Conservation (phyloP, 2,797 vertebrate genomes). For the Gephyroberyx darwinii region DNA sequence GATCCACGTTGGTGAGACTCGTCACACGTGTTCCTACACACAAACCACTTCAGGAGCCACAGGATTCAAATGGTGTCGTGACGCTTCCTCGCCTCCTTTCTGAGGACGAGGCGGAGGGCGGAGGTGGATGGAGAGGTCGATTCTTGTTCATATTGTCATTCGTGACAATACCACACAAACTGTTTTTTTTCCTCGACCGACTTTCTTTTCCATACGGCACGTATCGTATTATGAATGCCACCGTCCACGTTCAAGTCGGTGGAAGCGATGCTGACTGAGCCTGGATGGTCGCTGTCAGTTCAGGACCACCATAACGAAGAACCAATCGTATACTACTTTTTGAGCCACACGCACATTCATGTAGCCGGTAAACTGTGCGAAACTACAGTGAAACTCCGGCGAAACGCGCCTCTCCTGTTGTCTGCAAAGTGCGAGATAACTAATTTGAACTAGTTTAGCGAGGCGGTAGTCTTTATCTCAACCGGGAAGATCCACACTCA, state of each 20-base stretch:
- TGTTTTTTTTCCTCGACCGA: conserved; percentile 15
- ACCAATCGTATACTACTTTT: conserved; percentile 39
- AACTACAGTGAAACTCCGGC: conserved; percentile 31
- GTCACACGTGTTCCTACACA: conserved; percentile 58
- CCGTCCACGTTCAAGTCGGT: background rate
- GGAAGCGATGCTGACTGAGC: conserved; percentile 13
- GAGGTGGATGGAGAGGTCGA: conserved; percentile 70
- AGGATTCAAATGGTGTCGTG: conserved; percentile 73
- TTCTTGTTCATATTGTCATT: conserved; percentile 33
- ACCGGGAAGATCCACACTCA: conserved; percentile 28
- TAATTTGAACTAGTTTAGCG: conserved; percentile 45
- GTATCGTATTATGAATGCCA: too few species aligned
- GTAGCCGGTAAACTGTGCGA: conserved; percentile 30
- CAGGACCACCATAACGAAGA: conserved; percentile 76
- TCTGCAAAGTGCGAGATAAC: background rate
- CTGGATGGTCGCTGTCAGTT: conserved; percentile 80
- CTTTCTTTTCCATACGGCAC: conserved; percentile 18
- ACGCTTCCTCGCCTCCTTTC: conserved; percentile 52
- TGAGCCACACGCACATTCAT: background rate
- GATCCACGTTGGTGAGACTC: background rate
- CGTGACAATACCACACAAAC: conserved; percentile 28
- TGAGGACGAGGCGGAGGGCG: conserved; percentile 47
- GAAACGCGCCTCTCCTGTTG: background rate
- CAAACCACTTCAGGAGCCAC: conserved; percentile 40
- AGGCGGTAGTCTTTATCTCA: conserved; percentile 23